phyloP scores from a whole-genome alignment of 2,797 vertebrate genomes.

The Champsocephalus gunnari region DNA sequence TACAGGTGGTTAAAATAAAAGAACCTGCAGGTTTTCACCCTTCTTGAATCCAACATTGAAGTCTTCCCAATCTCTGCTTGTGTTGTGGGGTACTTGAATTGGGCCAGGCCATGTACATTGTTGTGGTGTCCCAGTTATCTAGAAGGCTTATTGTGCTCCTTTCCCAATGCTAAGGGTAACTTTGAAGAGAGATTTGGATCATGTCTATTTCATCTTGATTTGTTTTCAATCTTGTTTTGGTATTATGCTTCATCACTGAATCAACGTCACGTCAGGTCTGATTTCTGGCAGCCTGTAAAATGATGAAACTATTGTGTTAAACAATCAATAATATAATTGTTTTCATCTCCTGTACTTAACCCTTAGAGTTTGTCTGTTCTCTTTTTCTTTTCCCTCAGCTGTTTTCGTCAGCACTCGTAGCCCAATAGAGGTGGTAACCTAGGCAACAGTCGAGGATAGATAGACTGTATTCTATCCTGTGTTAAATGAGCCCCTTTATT shows the following conservation, averaged over 20 bases:
- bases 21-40: conserved; percentile 14
- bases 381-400: conserved; percentile 29
- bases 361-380: conserved; percentile 39
- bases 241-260: background rate
- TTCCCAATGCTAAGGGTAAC: conserved; percentile 27
- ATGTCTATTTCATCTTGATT: conserved; percentile 42
- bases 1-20: conserved; percentile 33
- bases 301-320: background rate
- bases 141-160: conserved; percentile 64
- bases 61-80: conserved; percentile 33
- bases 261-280: background rate
- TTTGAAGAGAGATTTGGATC: conserved; percentile 36
- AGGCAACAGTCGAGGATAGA: conserved; percentile 67
- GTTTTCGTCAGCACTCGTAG: conserved; percentile 47
- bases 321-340: conserved; percentile 8
- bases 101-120: conserved; percentile 49
- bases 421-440: conserved; percentile 69
- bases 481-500: conserved; percentile 62
- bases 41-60: conserved; percentile 8
- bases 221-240: background rate
- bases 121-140: conserved; percentile 58
- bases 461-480: conserved; percentile 36
- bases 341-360: conserved; percentile 14
- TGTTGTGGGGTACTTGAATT: conserved; percentile 49
- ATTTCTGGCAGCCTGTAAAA: background rate